Conservation (phyloP, 2,888 invertebrate genomes). For the Harpalus rufipes region DNA sequence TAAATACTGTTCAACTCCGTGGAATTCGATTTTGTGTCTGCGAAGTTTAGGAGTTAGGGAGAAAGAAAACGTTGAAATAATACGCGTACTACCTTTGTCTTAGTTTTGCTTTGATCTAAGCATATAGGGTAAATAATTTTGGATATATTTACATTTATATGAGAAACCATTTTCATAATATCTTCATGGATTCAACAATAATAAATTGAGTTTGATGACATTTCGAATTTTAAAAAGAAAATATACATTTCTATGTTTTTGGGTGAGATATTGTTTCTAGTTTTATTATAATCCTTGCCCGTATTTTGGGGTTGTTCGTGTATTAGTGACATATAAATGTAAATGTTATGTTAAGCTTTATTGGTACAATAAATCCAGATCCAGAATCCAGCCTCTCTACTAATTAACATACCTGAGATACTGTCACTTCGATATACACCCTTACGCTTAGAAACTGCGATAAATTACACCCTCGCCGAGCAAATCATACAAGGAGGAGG, state of each 20-base stretch:
- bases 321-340: slow-evolving; percentile 54
- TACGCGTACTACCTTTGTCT: slow-evolving; percentile 18
- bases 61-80: slow-evolving; percentile 41
- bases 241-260: too few relatives aligned
- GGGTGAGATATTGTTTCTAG: too few relatives aligned
- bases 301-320: not conserved
- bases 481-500: not conserved
- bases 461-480: not conserved
- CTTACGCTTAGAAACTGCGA: not conserved
- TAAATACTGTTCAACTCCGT: slow-evolving; percentile 8
- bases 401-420: slow-evolving; percentile 57
- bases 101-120: slow-evolving; percentile 34
- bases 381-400: slow-evolving; percentile 2
- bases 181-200: not conserved
- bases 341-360: slow-evolving; percentile 60
- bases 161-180: slow-evolving; percentile 8
- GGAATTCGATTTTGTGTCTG: not conserved
- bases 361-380: slow-evolving; percentile 51
- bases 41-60: not conserved
- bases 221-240: too few relatives aligned
- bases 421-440: slow-evolving; percentile 13
- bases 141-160: slow-evolving; percentile 20
- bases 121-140: slow-evolving; percentile 9
- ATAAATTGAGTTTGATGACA: not conserved
- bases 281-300: too few relatives aligned